Base-by-base conservation (phyloP, 2,888 invertebrate genomes). In the Ashinkailepas kermadecensis region DNA sequence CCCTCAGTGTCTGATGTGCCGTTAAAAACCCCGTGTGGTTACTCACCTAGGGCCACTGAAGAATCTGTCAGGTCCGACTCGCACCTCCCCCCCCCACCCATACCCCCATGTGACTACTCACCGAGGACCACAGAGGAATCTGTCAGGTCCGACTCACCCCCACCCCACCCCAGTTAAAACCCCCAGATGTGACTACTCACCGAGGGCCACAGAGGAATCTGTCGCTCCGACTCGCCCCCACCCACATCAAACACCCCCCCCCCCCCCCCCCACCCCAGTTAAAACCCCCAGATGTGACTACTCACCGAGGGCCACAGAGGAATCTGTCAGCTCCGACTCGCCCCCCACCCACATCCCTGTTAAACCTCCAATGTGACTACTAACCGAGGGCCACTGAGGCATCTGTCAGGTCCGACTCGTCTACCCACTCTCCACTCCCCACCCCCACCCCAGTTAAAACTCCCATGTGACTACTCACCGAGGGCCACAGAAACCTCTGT, bases 241-340 rank as follows among this genome's bases (percentile, higher is more conserved):
- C n/a, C n/a, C n/a, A 3, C 25, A 10, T 3, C 10, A n/a, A n/a
- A n/a, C n/a, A n/a, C n/a, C 39, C 39, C n/a, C n/a, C n/a, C n/a
- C n/a, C n/a, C n/a, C n/a, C n/a, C 9, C 10, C 12, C 58, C 12
- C 10, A 58, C 58, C 25, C 10, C 10, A 13, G n/a, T n/a, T n/a
- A n/a, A n/a, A n/a, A 25, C n/a, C n/a, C n/a, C n/a, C n/a, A n/a
- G n/a, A 4, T 39, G 39, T 39, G 39, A 39, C 39, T 39, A 39
- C 74, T 13, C 54, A 74, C 74, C 74, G 25, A 67, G 67, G 86
- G 93, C 93, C 91, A 94, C 92, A 74, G 94, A 93, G 94, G 95
- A 94, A 86, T 95, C 95, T 95, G 95, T 95, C 81, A 95, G 90
- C 86, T 95, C 95, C 64, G 95, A 89, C 86, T 95, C 86, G 94